These are phyloP conservation scores for Tineola bisselliella DNA, from an alignment of 2,888 invertebrate genomes.

Conservation along the genomic window DNA sequence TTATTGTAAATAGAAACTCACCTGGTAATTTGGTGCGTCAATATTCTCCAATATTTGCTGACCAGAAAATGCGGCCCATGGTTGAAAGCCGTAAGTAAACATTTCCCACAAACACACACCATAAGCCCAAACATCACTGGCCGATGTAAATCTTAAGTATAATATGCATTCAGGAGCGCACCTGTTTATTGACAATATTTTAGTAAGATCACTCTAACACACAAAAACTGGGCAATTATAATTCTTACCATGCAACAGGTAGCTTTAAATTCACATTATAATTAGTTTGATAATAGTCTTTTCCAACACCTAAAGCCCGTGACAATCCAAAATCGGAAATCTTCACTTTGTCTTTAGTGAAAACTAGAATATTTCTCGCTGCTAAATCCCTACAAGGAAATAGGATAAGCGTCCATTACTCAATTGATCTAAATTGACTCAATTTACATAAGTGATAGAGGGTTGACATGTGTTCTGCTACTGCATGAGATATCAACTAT, in stretches of 20 bases:
- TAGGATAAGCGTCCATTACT: constrained; percentile 11
- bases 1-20: constrained; percentile 23
- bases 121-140: constrained; percentile 98
- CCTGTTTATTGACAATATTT: constrained; percentile 45
- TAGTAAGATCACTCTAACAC: background rate
- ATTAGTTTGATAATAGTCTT: constrained; percentile 99
- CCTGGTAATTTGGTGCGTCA: constrained; percentile 89
- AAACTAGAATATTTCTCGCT: constrained; percentile 96
- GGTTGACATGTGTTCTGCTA: background rate
- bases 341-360: constrained; percentile 95
- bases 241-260: constrained; percentile 92
- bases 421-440: background rate
- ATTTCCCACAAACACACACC: constrained; percentile 99
- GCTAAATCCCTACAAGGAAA: constrained; percentile 84
- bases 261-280: constrained; percentile 96
- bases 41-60: constrained; percentile 96
- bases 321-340: constrained; percentile 98
- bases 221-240: background rate
- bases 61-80: constrained; percentile 95
- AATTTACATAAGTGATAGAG: background rate
- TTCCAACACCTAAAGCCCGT: constrained; percentile 94
- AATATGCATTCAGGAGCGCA: constrained; percentile 98
- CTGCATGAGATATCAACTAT: background rate
- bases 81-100: constrained; percentile 98
- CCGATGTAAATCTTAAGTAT: constrained; percentile 93